Percentiles rank a stretch among this genome's conserved stretches.
Evolutionary conservation across 2,797 vertebrate species (phyloP).

Genomic region (Esox masquinongy): DNA sequence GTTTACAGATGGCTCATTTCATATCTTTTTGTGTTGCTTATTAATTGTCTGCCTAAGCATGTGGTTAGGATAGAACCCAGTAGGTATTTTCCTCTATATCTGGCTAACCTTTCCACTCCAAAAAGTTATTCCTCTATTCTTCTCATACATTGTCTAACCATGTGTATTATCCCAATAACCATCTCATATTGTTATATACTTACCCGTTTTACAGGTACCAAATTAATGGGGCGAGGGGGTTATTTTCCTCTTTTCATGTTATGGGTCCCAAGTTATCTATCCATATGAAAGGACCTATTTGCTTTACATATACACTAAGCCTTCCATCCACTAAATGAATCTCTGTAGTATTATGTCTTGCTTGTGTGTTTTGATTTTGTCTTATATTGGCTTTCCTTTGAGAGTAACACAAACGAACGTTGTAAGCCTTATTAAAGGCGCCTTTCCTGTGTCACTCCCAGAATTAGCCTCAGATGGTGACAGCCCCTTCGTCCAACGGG

Average conservation of each 20-base stretch:
- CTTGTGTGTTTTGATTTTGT: constrained; percentile 8
- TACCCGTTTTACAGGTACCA: too few species aligned
- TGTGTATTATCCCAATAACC: too few species aligned
- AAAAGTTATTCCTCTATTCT: too few species aligned
- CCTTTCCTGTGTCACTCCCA: constrained; percentile 30
- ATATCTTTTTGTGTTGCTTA: too few species aligned
- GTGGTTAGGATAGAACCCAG: too few species aligned
- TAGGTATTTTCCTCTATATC: too few species aligned
- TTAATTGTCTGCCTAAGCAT: too few species aligned
- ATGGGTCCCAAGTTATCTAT: not conserved
- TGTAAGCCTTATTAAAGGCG: constrained; percentile 20
- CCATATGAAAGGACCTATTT: not conserved
- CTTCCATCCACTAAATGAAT: constrained; percentile 7
- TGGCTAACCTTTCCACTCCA: too few species aligned
- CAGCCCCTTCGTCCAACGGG: not conserved
- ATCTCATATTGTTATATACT: too few species aligned
- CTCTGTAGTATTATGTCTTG: not conserved
- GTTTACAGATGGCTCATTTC: too few species aligned
- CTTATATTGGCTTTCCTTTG: constrained; percentile 20
- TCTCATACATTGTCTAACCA: too few species aligned
- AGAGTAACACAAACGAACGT: not conserved
- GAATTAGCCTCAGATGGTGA: constrained; percentile 12
- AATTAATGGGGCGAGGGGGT: too few species aligned
- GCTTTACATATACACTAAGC: not conserved
- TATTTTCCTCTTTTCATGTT: not conserved